Percentiles rank a stretch among this genome's conserved stretches.
These are phyloP conservation scores for Tetranychus urticae DNA, from an alignment of 1,140 invertebrate species.

Conservation along the genomic window DNA sequence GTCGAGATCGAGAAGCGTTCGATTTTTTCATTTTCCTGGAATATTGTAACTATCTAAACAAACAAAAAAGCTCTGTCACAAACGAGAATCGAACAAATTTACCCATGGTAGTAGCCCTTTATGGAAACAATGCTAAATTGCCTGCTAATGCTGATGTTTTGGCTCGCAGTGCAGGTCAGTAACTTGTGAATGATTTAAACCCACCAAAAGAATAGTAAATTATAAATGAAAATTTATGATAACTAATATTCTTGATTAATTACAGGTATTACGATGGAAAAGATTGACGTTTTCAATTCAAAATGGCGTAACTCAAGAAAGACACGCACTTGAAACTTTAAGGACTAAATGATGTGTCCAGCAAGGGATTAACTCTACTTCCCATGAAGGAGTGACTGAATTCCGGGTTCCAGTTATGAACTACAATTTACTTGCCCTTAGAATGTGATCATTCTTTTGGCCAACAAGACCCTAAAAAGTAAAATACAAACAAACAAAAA, in stretches of 20 bases:
- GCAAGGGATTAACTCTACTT: no score
- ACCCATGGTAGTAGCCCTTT: constrained; percentile 32
- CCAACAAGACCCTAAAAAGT: no score
- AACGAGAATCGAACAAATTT: constrained; percentile 16
- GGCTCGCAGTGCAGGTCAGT: constrained; percentile 29
- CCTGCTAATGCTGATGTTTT: constrained; percentile 23
- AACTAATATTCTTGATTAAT: background rate
- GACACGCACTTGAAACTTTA: constrained; percentile 4
- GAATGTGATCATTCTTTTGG: no score
- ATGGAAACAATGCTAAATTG: constrained; percentile 22
- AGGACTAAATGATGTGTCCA: no score
- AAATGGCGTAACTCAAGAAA: constrained; percentile 40
- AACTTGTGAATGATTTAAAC: constrained; percentile 1
- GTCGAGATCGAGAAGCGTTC: constrained; percentile 39
- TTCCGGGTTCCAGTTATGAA: no score
- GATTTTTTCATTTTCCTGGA: constrained; percentile 40
- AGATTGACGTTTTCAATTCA: constrained; percentile 34
- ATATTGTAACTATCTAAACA: constrained; percentile 38
- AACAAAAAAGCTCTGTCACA: constrained; percentile 22
- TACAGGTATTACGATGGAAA: constrained; percentile 35
- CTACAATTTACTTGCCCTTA: no score
- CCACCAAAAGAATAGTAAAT: background rate
- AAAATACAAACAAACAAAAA: no score
- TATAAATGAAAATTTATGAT: no score
- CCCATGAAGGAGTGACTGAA: no score